Evolutionary conservation across 2,797 vertebrate genomes (phyloP), one percentile per base, ranked within the genome.

Genomic region (Orestias chungarensis): DNA sequence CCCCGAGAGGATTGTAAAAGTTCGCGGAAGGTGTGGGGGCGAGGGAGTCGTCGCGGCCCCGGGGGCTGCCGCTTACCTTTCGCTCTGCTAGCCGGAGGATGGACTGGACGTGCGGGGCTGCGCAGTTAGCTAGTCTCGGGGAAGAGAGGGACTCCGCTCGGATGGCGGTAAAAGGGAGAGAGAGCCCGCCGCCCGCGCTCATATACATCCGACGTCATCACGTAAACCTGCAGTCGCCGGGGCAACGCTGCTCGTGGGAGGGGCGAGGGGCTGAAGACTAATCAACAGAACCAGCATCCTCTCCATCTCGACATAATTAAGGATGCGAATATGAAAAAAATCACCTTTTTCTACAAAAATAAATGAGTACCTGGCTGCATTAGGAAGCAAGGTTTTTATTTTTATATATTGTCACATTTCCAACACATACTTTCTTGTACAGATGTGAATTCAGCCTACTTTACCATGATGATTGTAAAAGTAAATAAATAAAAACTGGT

Each of bases 191-290:
- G 96, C 96, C 93, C 90, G 96, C 96, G 95, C 96, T 97, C 97
- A 97, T 97, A 97, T 97, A 97, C 95, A 96, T 95, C 89, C 84
- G 80, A 95, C 97, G 97, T 98, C 96, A 97, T 94, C 95, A 96
- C 96, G 97, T 95, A 95, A 91, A 89, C 82, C 89, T 80, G 73
- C 81, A 68, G 92, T 95, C 92, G 79, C 95, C 89, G 84, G 25
- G 94, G 93, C 86, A 94, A 95, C 90, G 84, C 81, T 78, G 80
- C 8, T 59, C 0, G 25, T 81, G 84, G 92, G 92, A 64, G 88
- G 88, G 85, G 89, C 88, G 20, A 71, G 6, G 55, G 25, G n/a
- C n/a, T n/a, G n/a, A 50, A 15, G 61, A 25, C 40, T 33, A 43
- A n/a, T 68, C 46, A 62, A 35, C 70, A 40, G 4, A 52, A 70